Evolutionary conservation across 2,797 vertebrate species (phyloP), one percentile per base, ranked within the genome.

Genomic region (Schizopygopsis pylzovi): DNA sequence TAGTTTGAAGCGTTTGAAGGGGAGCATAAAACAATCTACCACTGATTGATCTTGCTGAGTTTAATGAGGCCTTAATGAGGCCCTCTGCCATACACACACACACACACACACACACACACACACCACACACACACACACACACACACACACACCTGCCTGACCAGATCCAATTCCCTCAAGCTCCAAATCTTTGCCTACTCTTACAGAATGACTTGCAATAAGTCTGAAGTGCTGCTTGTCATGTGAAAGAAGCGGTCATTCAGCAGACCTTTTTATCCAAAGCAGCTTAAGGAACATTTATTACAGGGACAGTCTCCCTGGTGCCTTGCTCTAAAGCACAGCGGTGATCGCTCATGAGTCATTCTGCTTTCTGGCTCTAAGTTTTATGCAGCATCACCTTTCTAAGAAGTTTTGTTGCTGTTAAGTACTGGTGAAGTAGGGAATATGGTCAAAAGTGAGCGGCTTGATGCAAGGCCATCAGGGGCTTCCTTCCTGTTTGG

Each of bases 21-120:
- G 71, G 78, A 84, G 75, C 82, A 77, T 78, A 68, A 84, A 78
- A 78, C 70, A 45, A 78, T 84, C 73, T 54, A 68, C 47, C 82
- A 67, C 47, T 54, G 43, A 77, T 84, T 84, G 82, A 84, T 84
- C 61, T 52, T 59, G 22, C 37, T 15, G 47, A 54, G 61, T 63
- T 76, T 37, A 83, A 49, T 75, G 70, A 75, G 81, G n/a, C 54
- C 39, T 33, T 33, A 33, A 73, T 37, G 70, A 83, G 71, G 2
- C 2, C 20, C 20, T 43, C 81, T 82, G 43, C 25, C 59, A 12
- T 65, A 41, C 20, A 47, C 52, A 73, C 20, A 47, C 52, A 73
- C 68, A 20, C 47, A 56, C 20, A 12, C 47, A 49, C 47, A 16
- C 28, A 79, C 37, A 6, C 5, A n/a, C 18, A 15, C 61, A n/a